Base-by-base conservation (phyloP, 2,888 invertebrate genomes). In the Ochropacha duplaris region DNA sequence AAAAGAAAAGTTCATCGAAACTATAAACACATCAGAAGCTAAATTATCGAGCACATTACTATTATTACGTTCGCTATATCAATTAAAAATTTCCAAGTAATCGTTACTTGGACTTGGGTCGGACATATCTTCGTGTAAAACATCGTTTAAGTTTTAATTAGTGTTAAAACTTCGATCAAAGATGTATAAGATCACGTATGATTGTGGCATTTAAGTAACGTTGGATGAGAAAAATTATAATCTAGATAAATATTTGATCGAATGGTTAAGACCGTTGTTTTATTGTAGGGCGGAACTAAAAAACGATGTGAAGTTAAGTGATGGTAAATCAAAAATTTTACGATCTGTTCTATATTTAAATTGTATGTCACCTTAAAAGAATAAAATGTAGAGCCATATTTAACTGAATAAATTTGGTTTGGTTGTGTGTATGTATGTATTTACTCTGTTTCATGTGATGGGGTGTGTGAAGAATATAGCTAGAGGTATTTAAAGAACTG, bases 81-180 rank as follows among this genome's bases (percentile, higher is more conserved):
- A 44, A 44, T 44, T 44, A 44, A 44, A 44, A 44, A 52, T 31
- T 52, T 52, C 52, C 52, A 11, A 52, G 52, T 52, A 52, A 52
- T 52, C 52, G 22, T 52, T 52, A 52, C 31, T 52, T 19, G 9
- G 31, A 19, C 11, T 34, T 22, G 31, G 2, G 31, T 34, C 31
- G 31, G 52, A 19, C 44, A 44, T 52, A 22, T 31, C 51, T 31
- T 24, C 31, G 28, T 31, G 31, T 51, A 31, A 31, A 19, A 28
- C 31, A 44, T 44, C 44, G 44, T 16, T 44, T 44, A 44, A 14
- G 0, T 44, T 44, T 44, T 44, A 44, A 44, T 44, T 44, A 44
- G 44, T 44, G 44, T 8, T 44, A 39, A 52, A 22, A 31, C 44
- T 31, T 9, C 28, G 44, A 34, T 34, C 22, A 24, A 26, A 49